Percentiles rank a stretch among this genome's conserved stretches.
phyloP scores from a whole-genome alignment of 2,797 vertebrate species.

The Avahi laniger region DNA sequence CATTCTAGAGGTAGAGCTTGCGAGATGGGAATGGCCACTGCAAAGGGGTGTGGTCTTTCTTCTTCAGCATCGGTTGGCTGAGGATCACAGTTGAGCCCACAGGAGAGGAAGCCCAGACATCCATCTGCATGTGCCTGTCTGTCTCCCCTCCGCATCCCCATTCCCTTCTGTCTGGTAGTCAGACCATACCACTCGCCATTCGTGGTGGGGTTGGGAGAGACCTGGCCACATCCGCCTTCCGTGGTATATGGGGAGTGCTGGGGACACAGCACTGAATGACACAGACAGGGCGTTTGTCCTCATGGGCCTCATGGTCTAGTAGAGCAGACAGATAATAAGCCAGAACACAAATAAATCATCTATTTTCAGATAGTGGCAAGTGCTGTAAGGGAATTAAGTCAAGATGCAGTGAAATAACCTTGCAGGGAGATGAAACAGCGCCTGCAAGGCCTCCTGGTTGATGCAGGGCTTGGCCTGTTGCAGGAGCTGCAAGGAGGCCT shows the following conservation, averaged over 20 bases:
- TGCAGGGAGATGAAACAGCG: not conserved
- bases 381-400: not conserved
- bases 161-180: not conserved
- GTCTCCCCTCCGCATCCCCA: not conserved
- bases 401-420: not conserved
- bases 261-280: not conserved
- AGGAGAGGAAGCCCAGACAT: not conserved
- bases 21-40: not conserved
- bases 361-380: not conserved
- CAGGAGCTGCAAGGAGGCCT: not conserved
- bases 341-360: conserved; percentile 13
- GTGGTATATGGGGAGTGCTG: not conserved
- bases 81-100: not conserved
- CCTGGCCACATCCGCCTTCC: not conserved
- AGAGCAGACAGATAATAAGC: not conserved
- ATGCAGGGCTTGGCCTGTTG: not conserved
- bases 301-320: not conserved
- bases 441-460: not conserved
- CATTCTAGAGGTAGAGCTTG: not conserved
- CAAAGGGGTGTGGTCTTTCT: not conserved
- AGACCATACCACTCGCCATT: not conserved
- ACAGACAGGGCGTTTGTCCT: not conserved
- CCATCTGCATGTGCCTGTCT: not conserved
- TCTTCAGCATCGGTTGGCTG: not conserved
- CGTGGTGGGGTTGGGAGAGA: not conserved